These are phyloP conservation scores for Criorhina ranunculi DNA, from an alignment of 2,888 invertebrate genomes.

Conservation along the genomic window DNA sequence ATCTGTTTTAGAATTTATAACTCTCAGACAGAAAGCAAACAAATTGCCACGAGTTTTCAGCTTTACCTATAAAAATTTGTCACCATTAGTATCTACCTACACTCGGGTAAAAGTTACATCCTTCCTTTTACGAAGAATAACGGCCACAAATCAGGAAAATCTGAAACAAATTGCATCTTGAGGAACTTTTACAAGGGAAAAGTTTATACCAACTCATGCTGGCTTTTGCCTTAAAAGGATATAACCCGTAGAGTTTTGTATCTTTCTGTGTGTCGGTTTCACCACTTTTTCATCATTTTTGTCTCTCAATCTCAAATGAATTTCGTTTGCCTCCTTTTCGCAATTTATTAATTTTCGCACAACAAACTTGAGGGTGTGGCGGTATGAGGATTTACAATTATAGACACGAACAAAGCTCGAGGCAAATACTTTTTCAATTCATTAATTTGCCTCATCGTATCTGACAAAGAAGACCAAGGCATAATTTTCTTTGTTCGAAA, in stretches of 20 bases:
- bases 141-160: slow-evolving; percentile 17
- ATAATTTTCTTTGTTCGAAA: not conserved
- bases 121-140: slow-evolving; percentile 6
- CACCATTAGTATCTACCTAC: not conserved
- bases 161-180: slow-evolving; percentile 7
- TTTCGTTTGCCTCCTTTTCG: not conserved
- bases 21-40: not conserved
- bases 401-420: not conserved
- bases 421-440: not conserved
- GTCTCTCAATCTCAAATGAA: slow-evolving; percentile 10
- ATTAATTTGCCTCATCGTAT: not conserved
- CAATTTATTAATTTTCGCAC: slow-evolving; percentile 5
- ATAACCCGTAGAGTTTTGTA: not conserved
- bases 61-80: slow-evolving; percentile 4
- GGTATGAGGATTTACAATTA: not conserved
- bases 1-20: not conserved
- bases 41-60: not conserved
- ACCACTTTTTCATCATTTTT: not conserved
- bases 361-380: not conserved
- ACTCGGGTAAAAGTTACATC: not conserved
- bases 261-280: not conserved
- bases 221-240: not conserved
- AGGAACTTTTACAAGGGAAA: not conserved
- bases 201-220: slow-evolving; percentile 10
- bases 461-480: not conserved